Conservation (phyloP, 2,113 vertebrate genomes). For the Tetrax tetrax region DNA sequence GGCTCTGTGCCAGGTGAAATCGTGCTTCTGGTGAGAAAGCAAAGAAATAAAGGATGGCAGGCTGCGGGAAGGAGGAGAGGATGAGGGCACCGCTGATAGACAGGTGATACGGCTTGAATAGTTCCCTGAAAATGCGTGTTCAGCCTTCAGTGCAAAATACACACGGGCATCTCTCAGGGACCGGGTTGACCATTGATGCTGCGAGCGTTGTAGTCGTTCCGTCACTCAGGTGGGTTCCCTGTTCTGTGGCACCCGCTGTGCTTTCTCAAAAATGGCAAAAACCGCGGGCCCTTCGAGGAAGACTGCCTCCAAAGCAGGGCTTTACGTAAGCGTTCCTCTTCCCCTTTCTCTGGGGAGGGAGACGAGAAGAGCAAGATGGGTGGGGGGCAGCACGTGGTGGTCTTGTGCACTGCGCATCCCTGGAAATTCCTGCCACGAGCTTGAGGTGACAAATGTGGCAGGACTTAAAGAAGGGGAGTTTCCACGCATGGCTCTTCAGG, state of each 20-base stretch:
- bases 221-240: background rate
- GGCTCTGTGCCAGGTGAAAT: background rate
- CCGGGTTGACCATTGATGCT: background rate
- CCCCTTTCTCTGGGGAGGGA: background rate
- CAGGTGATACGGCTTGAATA: rapidly evolving
- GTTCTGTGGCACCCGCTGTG: too few species aligned
- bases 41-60: too few species aligned
- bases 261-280: background rate
- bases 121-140: background rate
- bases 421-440: background rate
- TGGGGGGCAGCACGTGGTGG: rapidly evolving
- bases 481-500: rapidly evolving
- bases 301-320: rapidly evolving
- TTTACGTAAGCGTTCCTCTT: background rate
- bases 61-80: rapidly evolving
- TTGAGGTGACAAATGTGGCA: background rate
- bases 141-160: background rate
- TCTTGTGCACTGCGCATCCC: background rate
- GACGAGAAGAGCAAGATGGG: background rate
- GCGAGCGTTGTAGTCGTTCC: rapidly evolving
- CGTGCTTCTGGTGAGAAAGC: rapidly evolving
- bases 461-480: too few species aligned
- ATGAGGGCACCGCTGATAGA: rapidly evolving
- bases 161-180: background rate
- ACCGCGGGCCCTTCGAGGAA: rapidly evolving